These are phyloP conservation scores for Danio tinwini DNA, from an alignment of 2,797 vertebrate genomes.

Conservation along the genomic window DNA sequence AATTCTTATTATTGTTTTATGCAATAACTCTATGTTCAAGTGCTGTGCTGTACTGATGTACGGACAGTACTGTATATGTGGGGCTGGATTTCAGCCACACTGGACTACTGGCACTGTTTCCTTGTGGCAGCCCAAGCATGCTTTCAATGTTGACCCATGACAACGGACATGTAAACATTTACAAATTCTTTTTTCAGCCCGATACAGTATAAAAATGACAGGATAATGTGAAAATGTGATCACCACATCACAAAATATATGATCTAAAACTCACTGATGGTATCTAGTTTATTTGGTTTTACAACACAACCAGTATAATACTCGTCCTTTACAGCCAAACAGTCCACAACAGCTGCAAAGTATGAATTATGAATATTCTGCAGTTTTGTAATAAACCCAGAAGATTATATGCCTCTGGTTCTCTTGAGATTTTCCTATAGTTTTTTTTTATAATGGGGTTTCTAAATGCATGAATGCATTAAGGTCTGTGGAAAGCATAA, in stretches of 20 bases:
- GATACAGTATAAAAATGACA: background rate
- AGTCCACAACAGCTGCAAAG: background rate
- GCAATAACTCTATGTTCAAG: background rate
- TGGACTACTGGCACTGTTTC: constrained; percentile 75
- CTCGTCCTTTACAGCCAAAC: background rate
- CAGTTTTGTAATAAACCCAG: too few relatives aligned
- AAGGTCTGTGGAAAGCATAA: too few relatives aligned
- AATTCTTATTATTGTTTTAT: constrained; percentile 14
- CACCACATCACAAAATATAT: background rate
- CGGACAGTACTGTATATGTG: constrained; percentile 70
- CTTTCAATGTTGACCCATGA: constrained; percentile 22
- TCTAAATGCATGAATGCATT: too few relatives aligned
- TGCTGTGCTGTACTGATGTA: constrained; percentile 64
- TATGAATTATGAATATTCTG: background rate
- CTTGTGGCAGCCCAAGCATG: constrained; percentile 56
- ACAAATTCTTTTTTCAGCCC: background rate
- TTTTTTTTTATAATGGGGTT: background rate
- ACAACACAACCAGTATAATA: background rate
- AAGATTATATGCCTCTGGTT: background rate
- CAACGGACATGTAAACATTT: constrained; percentile 29
- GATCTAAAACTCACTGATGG: background rate
- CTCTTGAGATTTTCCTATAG: background rate
- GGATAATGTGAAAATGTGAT: constrained; percentile 3
- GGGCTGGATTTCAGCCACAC: constrained; percentile 73
- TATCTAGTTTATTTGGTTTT: background rate